These are phyloP conservation scores for Styela clava DNA, from an alignment of 23 tunicate genomes.

Conservation along the genomic window DNA sequence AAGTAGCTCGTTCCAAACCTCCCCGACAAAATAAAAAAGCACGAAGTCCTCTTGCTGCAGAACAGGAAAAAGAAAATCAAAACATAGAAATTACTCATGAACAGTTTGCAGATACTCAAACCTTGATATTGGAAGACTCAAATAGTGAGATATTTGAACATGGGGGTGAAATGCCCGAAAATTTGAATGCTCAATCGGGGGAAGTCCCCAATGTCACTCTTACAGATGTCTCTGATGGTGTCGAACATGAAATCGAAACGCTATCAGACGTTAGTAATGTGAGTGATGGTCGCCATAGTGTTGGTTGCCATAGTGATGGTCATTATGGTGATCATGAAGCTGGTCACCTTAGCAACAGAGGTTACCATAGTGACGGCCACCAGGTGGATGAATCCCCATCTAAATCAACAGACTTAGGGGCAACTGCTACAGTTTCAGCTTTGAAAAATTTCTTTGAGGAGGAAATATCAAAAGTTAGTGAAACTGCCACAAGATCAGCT, in stretches of 20 bases:
- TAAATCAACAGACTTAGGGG: neutral
- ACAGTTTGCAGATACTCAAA: neutral
- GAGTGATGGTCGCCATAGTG: neutral
- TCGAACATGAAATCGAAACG: neutral
- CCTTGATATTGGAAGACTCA: neutral
- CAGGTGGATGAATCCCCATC: neutral
- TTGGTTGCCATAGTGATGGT: neutral
- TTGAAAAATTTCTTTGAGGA: conserved; percentile 25
- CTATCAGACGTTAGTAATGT: neutral
- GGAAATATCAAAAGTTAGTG: conserved; percentile 10
- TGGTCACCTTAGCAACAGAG: neutral
- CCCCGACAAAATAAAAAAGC: neutral
- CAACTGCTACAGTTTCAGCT: neutral
- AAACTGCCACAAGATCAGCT: neutral
- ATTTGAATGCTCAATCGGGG: neutral
- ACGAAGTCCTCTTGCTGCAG: too few relatives aligned
- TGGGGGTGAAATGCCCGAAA: neutral
- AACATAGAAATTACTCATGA: neutral
- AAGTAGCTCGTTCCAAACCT: neutral
- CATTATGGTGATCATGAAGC: neutral
- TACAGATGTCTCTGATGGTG: neutral
- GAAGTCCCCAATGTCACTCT: neutral
- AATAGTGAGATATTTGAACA: too few relatives aligned
- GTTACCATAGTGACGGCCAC: conserved; percentile 6
- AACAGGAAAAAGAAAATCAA: neutral